These are phyloP conservation scores for Clarias fuscus DNA, from an alignment of 2,797 vertebrate species.

Conservation along the genomic window DNA sequence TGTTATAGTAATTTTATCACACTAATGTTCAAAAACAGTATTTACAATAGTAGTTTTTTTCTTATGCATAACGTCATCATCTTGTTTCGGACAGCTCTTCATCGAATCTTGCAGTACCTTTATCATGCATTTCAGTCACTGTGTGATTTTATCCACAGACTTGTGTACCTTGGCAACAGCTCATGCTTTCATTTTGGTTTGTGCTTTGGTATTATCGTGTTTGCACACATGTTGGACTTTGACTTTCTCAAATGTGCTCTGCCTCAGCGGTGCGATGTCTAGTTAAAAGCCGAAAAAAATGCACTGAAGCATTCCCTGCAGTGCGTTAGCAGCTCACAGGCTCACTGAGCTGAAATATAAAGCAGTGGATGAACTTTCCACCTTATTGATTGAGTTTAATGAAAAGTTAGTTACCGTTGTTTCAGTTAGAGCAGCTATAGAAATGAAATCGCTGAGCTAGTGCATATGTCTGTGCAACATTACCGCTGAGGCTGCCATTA, in stretches of 20 bases:
- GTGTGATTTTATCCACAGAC: neutral
- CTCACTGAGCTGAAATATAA: slow-evolving; percentile 18
- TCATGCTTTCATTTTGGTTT: neutral
- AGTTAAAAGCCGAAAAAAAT: neutral
- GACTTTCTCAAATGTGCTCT: neutral
- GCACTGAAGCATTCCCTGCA: neutral
- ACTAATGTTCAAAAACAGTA: no score
- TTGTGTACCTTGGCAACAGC: no score
- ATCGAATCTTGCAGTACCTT: neutral
- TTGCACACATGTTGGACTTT: neutral
- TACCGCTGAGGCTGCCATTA: neutral
- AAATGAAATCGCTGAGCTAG: slow-evolving; percentile 37
- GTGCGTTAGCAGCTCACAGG: slow-evolving; percentile 10
- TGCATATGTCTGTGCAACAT: neutral
- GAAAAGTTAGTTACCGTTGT: slow-evolving; percentile 25
- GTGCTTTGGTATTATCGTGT: neutral
- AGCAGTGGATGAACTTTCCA: slow-evolving; percentile 11
- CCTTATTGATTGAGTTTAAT: slow-evolving; percentile 36
- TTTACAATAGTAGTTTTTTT: no score
- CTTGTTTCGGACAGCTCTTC: neutral
- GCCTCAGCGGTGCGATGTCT: neutral
- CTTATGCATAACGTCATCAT: no score
- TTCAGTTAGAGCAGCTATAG: slow-evolving; percentile 25
- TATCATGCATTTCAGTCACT: neutral
- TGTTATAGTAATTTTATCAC: no score